These are phyloP conservation scores for Mya arenaria DNA, from an alignment of 1,140 invertebrate genomes.

Conservation along the genomic window DNA sequence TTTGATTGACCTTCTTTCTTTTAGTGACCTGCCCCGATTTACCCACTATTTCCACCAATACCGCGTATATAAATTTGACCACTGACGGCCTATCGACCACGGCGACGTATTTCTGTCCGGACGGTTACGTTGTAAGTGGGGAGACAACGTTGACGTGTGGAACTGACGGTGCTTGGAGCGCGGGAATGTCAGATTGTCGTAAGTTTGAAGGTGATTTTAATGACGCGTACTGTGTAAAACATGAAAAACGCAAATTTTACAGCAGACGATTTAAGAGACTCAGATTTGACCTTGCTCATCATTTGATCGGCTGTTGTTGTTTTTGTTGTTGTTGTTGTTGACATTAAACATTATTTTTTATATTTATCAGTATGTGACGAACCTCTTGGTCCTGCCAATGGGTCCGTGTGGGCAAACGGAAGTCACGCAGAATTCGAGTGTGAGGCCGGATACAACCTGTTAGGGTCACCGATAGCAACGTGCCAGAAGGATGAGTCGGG, in stretches of 20 bases:
- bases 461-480: not conserved
- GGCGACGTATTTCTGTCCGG: slow-evolving; percentile 17
- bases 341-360: too few species aligned
- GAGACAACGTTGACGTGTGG: not conserved
- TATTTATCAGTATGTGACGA: slow-evolving; percentile 29
- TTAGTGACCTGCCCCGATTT: slow-evolving; percentile 21
- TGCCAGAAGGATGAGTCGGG: slow-evolving; percentile 22
- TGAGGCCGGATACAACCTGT: slow-evolving; percentile 2
- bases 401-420: not conserved
- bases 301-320: too few species aligned
- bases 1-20: too few species aligned
- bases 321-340: too few species aligned
- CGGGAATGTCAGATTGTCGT: slow-evolving; percentile 35
- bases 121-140: slow-evolving; percentile 15
- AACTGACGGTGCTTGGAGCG: slow-evolving; percentile 15
- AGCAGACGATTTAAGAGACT: not conserved
- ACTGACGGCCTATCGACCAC: slow-evolving; percentile 34
- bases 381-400: not conserved
- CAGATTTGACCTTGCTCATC: not conserved
- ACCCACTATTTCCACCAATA: not conserved
- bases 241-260: not conserved
- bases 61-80: not conserved
- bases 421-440: not conserved
- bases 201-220: not conserved
- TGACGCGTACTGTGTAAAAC: not conserved